These are phyloP conservation scores for Cryptus viduatorius DNA, from an alignment of 2,888 invertebrate species.

Conservation along the genomic window DNA sequence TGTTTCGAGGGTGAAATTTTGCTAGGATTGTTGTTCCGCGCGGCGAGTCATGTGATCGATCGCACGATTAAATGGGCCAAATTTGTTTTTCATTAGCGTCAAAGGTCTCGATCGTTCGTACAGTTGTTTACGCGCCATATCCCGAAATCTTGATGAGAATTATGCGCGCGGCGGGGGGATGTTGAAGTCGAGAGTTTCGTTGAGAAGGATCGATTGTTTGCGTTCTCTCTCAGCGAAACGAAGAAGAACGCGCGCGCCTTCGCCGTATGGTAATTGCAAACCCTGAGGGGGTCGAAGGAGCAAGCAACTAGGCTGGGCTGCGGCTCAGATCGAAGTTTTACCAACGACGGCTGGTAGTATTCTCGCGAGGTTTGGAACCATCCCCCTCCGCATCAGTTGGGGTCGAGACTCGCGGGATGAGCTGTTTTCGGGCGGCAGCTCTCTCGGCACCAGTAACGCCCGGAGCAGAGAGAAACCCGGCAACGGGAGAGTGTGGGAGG, in stretches of 20 bases:
- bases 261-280: conserved; percentile 73
- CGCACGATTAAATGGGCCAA: neutral
- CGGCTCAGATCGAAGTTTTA: conserved; percentile 73
- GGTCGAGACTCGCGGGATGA: conserved; percentile 69
- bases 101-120: neutral
- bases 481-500: conserved; percentile 68
- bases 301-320: conserved; percentile 51
- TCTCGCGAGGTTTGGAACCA: conserved; percentile 78
- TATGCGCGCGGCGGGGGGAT: conserved; percentile 12
- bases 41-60: neutral
- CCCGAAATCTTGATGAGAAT: neutral
- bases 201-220: conserved; percentile 68
- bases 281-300: conserved; percentile 49
- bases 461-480: conserved; percentile 33
- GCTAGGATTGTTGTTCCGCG: neutral
- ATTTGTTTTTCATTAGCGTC: neutral
- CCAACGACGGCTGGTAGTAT: conserved; percentile 77
- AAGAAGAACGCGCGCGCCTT: conserved; percentile 58
- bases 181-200: conserved; percentile 17
- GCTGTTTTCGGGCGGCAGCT: conserved; percentile 74
- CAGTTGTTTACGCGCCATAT: neutral
- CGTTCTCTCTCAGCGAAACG: conserved; percentile 45
- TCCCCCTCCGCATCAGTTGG: conserved; percentile 53
- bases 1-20: neutral
- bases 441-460: conserved; percentile 61